Base-by-base conservation (phyloP, 2,113 vertebrate species). In the Enhydra lutris region DNA sequence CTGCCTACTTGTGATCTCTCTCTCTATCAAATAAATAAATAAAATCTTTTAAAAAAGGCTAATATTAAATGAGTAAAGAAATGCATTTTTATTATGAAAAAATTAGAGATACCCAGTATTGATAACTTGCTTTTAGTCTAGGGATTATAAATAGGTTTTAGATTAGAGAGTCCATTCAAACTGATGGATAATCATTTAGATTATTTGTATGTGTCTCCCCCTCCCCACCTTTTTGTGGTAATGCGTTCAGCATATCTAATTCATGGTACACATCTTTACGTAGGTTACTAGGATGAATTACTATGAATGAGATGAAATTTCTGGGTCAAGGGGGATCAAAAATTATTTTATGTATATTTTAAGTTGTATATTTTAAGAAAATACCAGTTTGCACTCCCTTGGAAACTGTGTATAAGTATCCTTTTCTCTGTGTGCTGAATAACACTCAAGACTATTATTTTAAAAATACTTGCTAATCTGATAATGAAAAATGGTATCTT, bases 81-180 rank as follows among this genome's bases (percentile, higher is more conserved):
- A 23, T 73, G 10, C n/a, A 26, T 74, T 76, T 96, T 81, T 91
- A 57, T 67, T 94, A n/a, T 87, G 71, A 47, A 47, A 94, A 96
- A 74, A 47, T 36, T 80, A 82, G 74, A 81, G 7, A 67, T 96
- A 87, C 31, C 39, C 45, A 82, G 78, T 89, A 61, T 93, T 96
- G 93, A 76, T 26, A 89, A 36, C 42, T 91, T 84, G 50, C 11
- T 84, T 93, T 61, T 89, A 69, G 69, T 59, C 69, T 78, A 26
- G 23, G 36, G 14, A 34, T 78, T 71, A 94, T 91, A 86, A 90
- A 63, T 71, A 81, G 36, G 34, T 55, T 65, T 86, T 86, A 94
- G 73, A 45, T 52, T 65, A 45, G 67, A 73, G 45, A 81, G 47
- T 76, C 23, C 45, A 81, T 94, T 86, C 55, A 91, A 45, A 74